Evolutionary conservation across 2,113 vertebrate species (phyloP), one percentile per base, ranked within the genome.

Genomic region (Rattus norvegicus): DNA sequence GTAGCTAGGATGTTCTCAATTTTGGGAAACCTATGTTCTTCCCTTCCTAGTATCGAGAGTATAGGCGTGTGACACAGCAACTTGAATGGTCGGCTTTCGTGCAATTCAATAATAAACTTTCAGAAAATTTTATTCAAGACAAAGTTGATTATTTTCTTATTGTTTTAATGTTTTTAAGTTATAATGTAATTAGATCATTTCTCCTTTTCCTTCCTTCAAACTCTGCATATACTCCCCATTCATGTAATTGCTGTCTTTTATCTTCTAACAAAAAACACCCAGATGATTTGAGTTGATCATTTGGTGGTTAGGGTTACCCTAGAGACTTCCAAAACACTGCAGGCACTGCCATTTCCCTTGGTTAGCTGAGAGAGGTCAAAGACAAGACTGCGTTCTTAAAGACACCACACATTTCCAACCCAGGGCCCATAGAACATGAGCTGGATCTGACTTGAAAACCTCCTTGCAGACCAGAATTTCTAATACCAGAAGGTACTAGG

Each of bases 101-200:
- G 19, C 65, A 92, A 81, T 76, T 88, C 7, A 91, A 14, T 86
- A 49, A 94, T 67, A 69, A 86, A 61, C 17, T 86, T 91, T 76
- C 13, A 89, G 33, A 90, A 92, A 90, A 76, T 30, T n/a, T 65
- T 24, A 79, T 3, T 26, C 47, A 24, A 70, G 7, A 0, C 83
- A 85, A 80, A 12, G 77, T 69, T 59, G 10, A 56, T 65, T 80
- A 49, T 22, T 49, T 95, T 86, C 90, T 85, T 65, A 72, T n/a
- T 61, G 52, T 59, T 49, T 80, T 36, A 80, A 33, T 36, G 28
- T 54, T 54, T 80, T 80, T 8, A 80, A 33, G 36, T 56, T 20
- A 56, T 80, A 26, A 76, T 76, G 4, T 26, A 36, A 54, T 52
- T 80, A 54, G 30, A 22, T 36, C 1, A 20, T 80, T 36, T 54